These are phyloP conservation scores for Lanius ludovicianus DNA, from an alignment of 2,113 vertebrate species.

Conservation along the genomic window DNA sequence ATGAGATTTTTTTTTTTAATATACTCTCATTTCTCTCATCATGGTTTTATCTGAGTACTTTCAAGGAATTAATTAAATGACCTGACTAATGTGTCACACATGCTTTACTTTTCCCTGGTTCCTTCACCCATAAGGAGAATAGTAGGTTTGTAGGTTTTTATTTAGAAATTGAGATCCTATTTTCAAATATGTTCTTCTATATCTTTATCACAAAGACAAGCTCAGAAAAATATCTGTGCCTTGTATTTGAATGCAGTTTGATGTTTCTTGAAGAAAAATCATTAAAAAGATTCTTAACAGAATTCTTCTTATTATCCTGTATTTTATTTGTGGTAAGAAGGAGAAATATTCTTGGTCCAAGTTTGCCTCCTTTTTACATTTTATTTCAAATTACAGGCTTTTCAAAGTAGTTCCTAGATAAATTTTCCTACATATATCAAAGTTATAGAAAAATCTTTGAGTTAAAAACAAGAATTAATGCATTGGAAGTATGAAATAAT, in stretches of 20 bases:
- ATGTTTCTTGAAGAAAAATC: background rate
- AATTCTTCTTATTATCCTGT: background rate
- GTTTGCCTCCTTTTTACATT: background rate
- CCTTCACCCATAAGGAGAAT: background rate
- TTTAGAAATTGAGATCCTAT: background rate
- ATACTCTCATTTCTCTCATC: background rate
- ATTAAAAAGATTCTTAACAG: background rate
- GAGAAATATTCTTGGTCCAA: background rate
- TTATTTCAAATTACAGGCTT: background rate
- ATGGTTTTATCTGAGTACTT: background rate
- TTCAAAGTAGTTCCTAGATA: background rate
- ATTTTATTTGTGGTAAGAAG: background rate
- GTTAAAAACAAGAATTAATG: background rate
- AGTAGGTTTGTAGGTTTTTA: background rate
- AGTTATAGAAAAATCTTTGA: background rate
- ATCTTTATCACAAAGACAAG: background rate
- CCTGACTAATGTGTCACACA: background rate
- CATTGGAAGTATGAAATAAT: background rate
- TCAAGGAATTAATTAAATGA: background rate
- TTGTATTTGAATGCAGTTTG: background rate
- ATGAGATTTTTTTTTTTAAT: background rate
- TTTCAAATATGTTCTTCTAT: background rate
- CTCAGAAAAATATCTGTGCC: background rate
- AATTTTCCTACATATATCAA: background rate
- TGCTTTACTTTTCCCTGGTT: background rate